These are phyloP conservation scores for Phortica magna DNA, from an alignment of 2,888 invertebrate genomes.

Conservation along the genomic window DNA sequence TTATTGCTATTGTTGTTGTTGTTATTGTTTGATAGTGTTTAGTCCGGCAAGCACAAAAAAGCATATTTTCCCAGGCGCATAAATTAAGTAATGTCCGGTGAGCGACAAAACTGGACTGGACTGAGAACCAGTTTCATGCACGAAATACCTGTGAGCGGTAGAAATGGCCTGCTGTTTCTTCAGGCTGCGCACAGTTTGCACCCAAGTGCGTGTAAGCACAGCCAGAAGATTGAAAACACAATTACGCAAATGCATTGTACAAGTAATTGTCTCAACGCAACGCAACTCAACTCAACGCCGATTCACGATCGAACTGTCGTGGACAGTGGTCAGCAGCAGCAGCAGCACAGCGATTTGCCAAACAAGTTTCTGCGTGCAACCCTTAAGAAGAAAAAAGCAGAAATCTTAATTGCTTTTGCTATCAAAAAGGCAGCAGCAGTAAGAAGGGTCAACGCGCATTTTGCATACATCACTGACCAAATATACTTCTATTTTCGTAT, in stretches of 20 bases:
- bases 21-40: slow-evolving; percentile 3
- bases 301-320: neutral
- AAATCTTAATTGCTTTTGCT: slow-evolving; percentile 33
- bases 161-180: neutral
- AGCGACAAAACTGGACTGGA: slow-evolving; percentile 21
- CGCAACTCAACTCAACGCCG: neutral
- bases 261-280: slow-evolving; percentile 64
- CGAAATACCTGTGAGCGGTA: slow-evolving; percentile 15
- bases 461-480: slow-evolving; percentile 1
- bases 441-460: neutral
- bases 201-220: slow-evolving; percentile 41
- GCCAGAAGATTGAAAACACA: slow-evolving; percentile 59
- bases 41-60: neutral
- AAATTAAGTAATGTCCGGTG: slow-evolving; percentile 56
- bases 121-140: slow-evolving; percentile 8
- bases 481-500: neutral
- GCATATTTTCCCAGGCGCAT: slow-evolving; percentile 69
- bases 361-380: slow-evolving; percentile 24
- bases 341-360: neutral
- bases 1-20: slow-evolving; percentile 10
- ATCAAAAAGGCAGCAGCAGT: neutral
- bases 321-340: slow-evolving; percentile 29
- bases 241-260: slow-evolving; percentile 76
- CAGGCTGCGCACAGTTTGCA: neutral
- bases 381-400: slow-evolving; percentile 8